Conservation (phyloP, 2,113 vertebrate genomes). For the Myocastor coypus region DNA sequence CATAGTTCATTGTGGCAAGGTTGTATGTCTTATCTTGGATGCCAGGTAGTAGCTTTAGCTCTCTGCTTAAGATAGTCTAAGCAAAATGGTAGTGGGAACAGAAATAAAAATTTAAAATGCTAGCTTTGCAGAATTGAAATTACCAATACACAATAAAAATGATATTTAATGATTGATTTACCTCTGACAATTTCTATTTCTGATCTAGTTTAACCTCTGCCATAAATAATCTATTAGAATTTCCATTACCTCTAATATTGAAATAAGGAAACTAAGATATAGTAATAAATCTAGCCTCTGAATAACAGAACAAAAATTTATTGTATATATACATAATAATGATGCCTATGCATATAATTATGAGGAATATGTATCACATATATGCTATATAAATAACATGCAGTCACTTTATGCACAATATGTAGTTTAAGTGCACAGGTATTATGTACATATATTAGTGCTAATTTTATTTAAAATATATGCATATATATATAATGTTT, state of each 20-base stretch:
- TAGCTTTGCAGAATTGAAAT: not conserved
- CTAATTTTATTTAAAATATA: not conserved
- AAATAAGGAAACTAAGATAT: not conserved
- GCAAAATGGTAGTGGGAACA: not conserved
- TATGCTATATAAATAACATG: not conserved
- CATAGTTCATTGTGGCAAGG: not conserved
- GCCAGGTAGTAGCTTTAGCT: not conserved
- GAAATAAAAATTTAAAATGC: not conserved
- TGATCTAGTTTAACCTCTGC: not conserved
- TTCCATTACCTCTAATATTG: not conserved
- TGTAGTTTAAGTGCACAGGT: not conserved
- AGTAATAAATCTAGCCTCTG: not conserved
- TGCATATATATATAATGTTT: not conserved
- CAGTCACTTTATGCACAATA: not conserved
- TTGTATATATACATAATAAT: not conserved
- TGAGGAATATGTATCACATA: no score
- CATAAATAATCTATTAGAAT: not conserved
- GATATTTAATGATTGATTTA: not conserved
- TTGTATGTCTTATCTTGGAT: not conserved
- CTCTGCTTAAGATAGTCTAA: not conserved
- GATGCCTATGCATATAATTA: not conserved
- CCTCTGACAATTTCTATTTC: not conserved
- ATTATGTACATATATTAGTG: no score
- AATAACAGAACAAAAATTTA: not conserved
- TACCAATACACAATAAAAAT: not conserved